Percentiles rank a stretch among this genome's conserved stretches.
These are phyloP conservation scores for Palythoa caribaeorum DNA, from an alignment of 92 coral and sea anemone species.

Conservation along the genomic window DNA sequence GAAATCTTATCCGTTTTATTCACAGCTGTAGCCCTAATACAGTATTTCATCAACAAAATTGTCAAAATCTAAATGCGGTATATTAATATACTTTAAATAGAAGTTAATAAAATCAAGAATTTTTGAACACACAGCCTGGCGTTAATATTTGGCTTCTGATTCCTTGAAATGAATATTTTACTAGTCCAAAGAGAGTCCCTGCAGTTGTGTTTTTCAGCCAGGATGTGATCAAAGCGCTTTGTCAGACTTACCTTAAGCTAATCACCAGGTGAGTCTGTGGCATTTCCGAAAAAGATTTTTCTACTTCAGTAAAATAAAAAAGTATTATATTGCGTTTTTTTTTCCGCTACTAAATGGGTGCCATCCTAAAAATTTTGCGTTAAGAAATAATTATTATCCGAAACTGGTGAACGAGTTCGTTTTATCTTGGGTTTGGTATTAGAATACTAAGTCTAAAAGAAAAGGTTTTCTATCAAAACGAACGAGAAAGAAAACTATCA, in stretches of 20 bases:
- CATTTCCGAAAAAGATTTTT: neutral
- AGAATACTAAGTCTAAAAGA: neutral
- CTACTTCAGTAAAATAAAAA: neutral
- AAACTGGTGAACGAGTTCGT: too few species aligned
- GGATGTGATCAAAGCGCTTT: neutral
- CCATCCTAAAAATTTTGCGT: too few species aligned
- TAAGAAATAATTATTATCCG: too few species aligned
- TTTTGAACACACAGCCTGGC: too few species aligned
- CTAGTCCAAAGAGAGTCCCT: too few species aligned
- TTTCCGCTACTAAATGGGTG: too few species aligned
- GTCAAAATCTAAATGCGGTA: neutral
- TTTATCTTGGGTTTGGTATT: too few species aligned
- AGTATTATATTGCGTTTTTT: too few species aligned
- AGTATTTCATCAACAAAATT: neutral
- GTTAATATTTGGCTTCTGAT: too few species aligned
- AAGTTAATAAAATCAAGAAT: too few species aligned
- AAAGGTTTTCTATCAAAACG: neutral
- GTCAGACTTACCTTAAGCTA: neutral
- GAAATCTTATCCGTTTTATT: neutral
- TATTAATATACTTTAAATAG: too few species aligned
- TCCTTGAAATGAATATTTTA: too few species aligned
- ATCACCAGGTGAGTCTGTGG: neutral
- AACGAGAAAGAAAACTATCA: neutral
- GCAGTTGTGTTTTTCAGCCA: neutral
- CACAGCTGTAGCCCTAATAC: neutral